Percentiles rank a stretch among this genome's conserved stretches.
phyloP scores from a whole-genome alignment of 2,797 vertebrate genomes.

The Premnoplex brunnescens region DNA sequence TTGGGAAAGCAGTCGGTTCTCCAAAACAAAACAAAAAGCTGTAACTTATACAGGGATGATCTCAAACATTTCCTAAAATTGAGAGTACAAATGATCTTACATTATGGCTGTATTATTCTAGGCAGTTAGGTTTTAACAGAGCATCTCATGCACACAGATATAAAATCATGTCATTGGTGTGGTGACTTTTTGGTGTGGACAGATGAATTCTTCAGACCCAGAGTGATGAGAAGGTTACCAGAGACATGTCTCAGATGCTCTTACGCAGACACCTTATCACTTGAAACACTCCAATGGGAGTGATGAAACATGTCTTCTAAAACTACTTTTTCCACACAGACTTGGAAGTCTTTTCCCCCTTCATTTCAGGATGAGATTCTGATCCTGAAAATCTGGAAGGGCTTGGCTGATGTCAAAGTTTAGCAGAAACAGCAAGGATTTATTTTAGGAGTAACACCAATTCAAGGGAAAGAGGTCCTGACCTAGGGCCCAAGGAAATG shows the following conservation, averaged over 20 bases:
- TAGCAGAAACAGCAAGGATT: not conserved
- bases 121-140: not conserved
- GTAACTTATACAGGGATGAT: not conserved
- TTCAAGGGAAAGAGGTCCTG: not conserved
- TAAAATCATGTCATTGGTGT: accelerated
- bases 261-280: not conserved
- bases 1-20: not conserved
- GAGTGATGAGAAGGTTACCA: not conserved
- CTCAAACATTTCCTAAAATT: not conserved
- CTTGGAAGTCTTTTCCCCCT: not conserved
- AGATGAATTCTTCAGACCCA: not conserved
- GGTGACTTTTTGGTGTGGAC: not conserved
- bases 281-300: not conserved
- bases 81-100: not conserved
- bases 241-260: not conserved
- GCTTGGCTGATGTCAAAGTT: not conserved
- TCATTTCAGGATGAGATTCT: not conserved
- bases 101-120: not conserved
- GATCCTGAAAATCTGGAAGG: not conserved
- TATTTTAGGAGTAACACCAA: not conserved
- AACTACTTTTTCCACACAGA: not conserved
- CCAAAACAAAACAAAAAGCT: not conserved
- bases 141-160: not conserved
- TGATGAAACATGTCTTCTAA: not conserved
- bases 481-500: not conserved